Conservation (phyloP, 2,797 vertebrate genomes). For the Ispidina lecontei region DNA sequence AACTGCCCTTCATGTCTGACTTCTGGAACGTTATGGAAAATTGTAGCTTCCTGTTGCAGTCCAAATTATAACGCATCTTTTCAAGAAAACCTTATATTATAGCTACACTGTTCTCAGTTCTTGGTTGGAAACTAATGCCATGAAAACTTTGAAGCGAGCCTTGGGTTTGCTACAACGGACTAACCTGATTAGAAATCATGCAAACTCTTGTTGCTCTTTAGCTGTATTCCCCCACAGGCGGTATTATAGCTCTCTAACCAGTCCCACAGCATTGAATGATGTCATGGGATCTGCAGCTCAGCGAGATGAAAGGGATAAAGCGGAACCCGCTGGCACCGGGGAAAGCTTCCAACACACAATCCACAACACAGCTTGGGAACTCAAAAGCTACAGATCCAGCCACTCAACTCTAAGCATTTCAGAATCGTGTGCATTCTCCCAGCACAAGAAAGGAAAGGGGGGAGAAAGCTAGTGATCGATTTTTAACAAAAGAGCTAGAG, state of each 20-base stretch:
- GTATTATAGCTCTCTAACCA: conserved; percentile 78
- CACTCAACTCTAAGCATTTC: conserved; percentile 60
- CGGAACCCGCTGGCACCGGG: conserved; percentile 83
- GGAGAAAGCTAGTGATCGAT: background rate
- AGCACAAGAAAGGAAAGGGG: background rate
- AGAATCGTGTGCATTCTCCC: conserved; percentile 30
- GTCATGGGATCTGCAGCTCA: conserved; percentile 86
- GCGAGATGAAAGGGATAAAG: conserved; percentile 86
- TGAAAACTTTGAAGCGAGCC: conserved; percentile 37
- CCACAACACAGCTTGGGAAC: conserved; percentile 77
- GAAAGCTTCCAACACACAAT: conserved; percentile 80
- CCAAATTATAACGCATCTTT: conserved; percentile 17
- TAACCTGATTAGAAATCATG: conserved; percentile 71
- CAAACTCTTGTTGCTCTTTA: conserved; percentile 63
- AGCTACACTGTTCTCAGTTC: background rate
- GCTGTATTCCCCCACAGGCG: conserved; percentile 76
- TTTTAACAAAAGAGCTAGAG: conserved; percentile 63
- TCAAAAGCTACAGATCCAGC: conserved; percentile 66
- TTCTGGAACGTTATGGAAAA: conserved; percentile 7
- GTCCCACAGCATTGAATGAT: conserved; percentile 82
- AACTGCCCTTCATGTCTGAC: background rate
- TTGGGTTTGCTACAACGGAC: conserved; percentile 47
- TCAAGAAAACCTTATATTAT: background rate
- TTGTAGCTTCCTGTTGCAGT: background rate
- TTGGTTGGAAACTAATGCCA: conserved; percentile 23